Evolutionary conservation across 2,797 vertebrate genomes (phyloP).

Genomic region (Hydrolagus colliei): DNA sequence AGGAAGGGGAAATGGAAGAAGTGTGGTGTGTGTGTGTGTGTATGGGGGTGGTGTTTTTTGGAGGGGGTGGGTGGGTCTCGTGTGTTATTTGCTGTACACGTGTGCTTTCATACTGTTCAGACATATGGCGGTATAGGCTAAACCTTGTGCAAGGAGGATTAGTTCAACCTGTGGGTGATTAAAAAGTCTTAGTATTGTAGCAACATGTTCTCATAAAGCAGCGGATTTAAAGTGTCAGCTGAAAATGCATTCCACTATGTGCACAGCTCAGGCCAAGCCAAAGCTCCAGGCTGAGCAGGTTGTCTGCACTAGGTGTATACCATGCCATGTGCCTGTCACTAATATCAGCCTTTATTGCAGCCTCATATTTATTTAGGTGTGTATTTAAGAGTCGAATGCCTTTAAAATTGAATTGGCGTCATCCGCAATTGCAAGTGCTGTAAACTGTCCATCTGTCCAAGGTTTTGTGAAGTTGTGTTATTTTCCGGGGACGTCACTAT

Average conservation of each 20-base stretch:
- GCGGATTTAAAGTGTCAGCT: neutral
- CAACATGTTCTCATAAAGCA: neutral
- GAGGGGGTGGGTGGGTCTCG: no score
- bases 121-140: neutral
- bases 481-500: neutral
- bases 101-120: neutral
- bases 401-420: neutral
- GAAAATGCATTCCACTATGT: neutral
- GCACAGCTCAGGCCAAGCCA: neutral
- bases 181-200: neutral
- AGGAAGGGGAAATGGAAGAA: no score
- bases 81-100: neutral
- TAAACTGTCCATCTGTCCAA: neutral
- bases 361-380: neutral
- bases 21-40: no score
- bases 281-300: neutral
- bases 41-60: no score
- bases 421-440: neutral
- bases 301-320: neutral
- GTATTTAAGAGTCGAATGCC: neutral
- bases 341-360: neutral
- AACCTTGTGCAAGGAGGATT: neutral
- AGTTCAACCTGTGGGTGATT: slow-evolving; percentile 8
- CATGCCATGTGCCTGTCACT: neutral
- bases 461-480: neutral